phyloP scores from a whole-genome alignment of 2,113 vertebrate genomes.

The Oceanodroma tethys region DNA sequence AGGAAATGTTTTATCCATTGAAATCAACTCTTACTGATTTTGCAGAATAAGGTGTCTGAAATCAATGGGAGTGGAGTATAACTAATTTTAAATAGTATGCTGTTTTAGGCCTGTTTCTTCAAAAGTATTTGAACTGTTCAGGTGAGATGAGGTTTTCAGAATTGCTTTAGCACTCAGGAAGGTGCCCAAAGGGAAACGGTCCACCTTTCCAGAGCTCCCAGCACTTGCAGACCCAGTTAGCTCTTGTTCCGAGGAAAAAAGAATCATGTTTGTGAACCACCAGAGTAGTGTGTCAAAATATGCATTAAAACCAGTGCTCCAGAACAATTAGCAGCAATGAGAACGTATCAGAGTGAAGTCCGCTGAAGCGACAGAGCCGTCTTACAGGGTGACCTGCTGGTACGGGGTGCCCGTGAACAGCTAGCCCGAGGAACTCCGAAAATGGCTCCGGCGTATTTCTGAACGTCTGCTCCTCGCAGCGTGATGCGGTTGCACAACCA shows the following conservation, averaged over 20 bases:
- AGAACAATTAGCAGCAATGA: background rate
- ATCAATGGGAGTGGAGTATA: background rate
- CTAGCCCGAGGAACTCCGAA: background rate
- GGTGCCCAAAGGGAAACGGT: background rate
- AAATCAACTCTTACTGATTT: background rate
- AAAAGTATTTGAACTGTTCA: background rate
- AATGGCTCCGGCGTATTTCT: background rate
- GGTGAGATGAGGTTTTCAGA: background rate
- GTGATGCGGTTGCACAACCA: rapidly evolving
- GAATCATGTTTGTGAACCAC: background rate
- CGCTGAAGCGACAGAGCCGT: rapidly evolving
- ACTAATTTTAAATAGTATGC: background rate
- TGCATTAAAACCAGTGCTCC: too few relatives aligned
- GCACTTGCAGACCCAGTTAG: background rate
- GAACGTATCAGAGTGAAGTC: background rate
- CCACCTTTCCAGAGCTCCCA: background rate
- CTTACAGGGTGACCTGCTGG: background rate
- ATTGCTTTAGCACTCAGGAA: background rate
- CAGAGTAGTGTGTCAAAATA: background rate
- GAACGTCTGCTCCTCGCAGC: background rate
- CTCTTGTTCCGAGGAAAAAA: background rate
- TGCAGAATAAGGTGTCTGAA: background rate
- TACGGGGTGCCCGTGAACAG: background rate
- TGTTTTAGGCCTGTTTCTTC: background rate
- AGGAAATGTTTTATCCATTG: background rate